Evolutionary conservation across 2,888 invertebrate species (phyloP), one percentile per base, ranked within the genome.

Genomic region (Watsonalla binaria): DNA sequence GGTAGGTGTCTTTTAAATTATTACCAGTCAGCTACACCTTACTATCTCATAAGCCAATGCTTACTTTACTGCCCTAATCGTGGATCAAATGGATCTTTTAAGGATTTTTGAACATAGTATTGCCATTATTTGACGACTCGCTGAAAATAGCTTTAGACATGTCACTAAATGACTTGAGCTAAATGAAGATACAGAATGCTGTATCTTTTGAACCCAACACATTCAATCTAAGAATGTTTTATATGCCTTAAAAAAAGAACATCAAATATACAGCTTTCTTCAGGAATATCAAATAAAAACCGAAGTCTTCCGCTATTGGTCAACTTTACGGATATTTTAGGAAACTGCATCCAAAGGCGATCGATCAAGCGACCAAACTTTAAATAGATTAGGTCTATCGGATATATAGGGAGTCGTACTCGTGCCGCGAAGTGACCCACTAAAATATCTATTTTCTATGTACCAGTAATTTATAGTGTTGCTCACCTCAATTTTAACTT

Each of bases 271-370:
- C 49, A 14, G 33, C 34, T 39, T 49, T 49, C 37, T 11, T 14
- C 49, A 11, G 14, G 15, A 49, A 49, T 45, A 39, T 35, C 37
- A 47, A 51, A 57, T 51, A 56, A 47, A 55, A 46, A 46, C n/a
- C 24, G 45, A 37, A 51, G 37, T 51, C 51, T 55, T 50, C 54
- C 51, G 54, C 54, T 52, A 54, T 58, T 54, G 60, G 60, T 54
- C 56, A 58, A 56, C 52, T 54, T 53, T 51, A 54, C 51, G 58
- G 57, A 56, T 60, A 73, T 74, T 70, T 75, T 78, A 59, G 72
- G 72, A 67, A 74, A 76, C 66, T 79, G 79, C 78, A 82, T 80
- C 77, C 66, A 67, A 70, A 64, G 56, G 46, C 68, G 62, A 80
- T 82, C 77, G 76, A 80, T 82, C 65, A 72, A 56, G 65, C 60